A percentile compares a stretch with the other conserved stretches of the same genome.
phyloP scores from a whole-genome alignment of 2,888 invertebrate genomes.

The Diaphora mendica region DNA sequence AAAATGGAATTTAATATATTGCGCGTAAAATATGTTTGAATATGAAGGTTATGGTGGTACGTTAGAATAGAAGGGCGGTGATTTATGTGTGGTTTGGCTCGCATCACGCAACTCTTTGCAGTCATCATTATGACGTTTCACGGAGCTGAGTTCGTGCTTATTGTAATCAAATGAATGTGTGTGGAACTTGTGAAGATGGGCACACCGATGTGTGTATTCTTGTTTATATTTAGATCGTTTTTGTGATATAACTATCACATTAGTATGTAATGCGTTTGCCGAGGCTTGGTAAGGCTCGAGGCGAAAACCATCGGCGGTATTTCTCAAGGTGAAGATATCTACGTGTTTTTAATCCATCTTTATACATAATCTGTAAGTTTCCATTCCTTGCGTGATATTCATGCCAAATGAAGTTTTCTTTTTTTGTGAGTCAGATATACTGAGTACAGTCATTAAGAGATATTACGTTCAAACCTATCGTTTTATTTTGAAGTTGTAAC shows the following conservation, averaged over 20 bases:
- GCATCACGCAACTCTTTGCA: conserved; percentile 29
- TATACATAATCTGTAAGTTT: neutral
- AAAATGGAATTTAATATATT: conserved; percentile 74
- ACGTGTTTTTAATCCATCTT: conserved; percentile 15
- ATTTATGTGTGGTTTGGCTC: conserved; percentile 47
- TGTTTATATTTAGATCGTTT: conserved; percentile 45
- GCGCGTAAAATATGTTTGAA: conserved; percentile 54
- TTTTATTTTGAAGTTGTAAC: neutral
- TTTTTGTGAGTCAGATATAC: neutral
- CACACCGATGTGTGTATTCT: conserved; percentile 31
- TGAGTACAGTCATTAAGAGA: neutral
- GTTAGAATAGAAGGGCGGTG: conserved; percentile 35
- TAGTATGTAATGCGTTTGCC: conserved; percentile 30
- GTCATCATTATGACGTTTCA: conserved; percentile 8
- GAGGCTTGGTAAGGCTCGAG: conserved; percentile 16
- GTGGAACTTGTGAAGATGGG: conserved; percentile 19
- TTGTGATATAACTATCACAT: conserved; percentile 37
- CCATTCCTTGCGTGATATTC: neutral
- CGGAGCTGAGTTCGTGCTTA: conserved; percentile 3
- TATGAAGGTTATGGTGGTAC: conserved; percentile 39
- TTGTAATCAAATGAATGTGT: conserved; percentile 6
- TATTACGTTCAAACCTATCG: neutral
- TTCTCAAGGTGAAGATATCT: conserved; percentile 7
- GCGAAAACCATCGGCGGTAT: conserved; percentile 13
- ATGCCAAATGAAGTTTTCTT: neutral